Percentiles rank a stretch among this genome's conserved stretches.
Conservation (phyloP, 2,888 invertebrate genomes). For the Stegana nigrithorax region DNA sequence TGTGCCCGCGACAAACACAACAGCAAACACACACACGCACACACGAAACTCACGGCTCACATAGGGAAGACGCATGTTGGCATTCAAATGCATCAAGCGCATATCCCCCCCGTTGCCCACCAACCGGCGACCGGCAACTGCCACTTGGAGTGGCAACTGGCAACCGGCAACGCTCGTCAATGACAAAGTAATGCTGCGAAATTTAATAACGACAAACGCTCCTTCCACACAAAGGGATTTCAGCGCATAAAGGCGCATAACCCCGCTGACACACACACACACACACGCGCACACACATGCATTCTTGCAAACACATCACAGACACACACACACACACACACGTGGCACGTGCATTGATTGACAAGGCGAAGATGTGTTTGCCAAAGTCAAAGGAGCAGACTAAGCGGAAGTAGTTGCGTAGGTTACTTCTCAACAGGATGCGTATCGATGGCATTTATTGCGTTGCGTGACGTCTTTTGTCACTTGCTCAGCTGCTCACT, state of each 20-base stretch:
- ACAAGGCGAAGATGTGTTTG: neutral
- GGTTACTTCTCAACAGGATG: too few species aligned
- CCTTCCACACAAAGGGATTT: slow-evolving; percentile 36
- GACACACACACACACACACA: neutral
- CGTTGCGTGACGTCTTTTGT: slow-evolving; percentile 47
- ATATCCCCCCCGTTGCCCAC: too few species aligned
- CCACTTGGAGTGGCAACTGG: too few species aligned
- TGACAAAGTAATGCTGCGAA: slow-evolving; percentile 43
- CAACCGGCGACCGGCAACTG: too few species aligned
- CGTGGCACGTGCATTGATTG: too few species aligned
- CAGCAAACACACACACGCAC: slow-evolving; percentile 42
- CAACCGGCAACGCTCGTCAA: neutral
- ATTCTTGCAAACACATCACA: neutral
- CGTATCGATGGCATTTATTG: slow-evolving; percentile 49
- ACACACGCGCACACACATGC: neutral
- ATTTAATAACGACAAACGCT: slow-evolving; percentile 61
- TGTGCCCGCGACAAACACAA: slow-evolving; percentile 34
- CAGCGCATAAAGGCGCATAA: slow-evolving; percentile 5
- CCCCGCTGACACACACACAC: slow-evolving; percentile 13
- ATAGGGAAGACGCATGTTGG: slow-evolving; percentile 1
- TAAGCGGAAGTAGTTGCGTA: too few species aligned
- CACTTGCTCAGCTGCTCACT: too few species aligned
- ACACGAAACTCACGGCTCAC: slow-evolving; percentile 12
- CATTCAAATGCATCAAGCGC: slow-evolving; percentile 23
- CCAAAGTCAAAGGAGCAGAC: neutral